Percentiles rank a stretch among this genome's conserved stretches.
Evolutionary conservation across 2,797 vertebrate species (phyloP).

Genomic region (Balearica regulorum): DNA sequence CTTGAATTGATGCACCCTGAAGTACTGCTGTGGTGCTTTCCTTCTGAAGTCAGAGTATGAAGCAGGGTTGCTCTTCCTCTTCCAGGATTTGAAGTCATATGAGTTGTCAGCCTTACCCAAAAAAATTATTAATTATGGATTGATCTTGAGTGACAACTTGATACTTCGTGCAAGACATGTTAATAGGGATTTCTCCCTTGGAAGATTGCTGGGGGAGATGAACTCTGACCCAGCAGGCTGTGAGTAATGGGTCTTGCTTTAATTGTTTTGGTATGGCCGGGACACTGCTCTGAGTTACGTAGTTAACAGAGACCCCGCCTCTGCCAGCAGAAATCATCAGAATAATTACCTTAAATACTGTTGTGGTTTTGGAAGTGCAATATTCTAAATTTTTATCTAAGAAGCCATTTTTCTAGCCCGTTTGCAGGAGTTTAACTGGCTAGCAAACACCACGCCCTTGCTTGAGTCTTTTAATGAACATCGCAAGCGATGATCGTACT

Average conservation of each 20-base stretch:
- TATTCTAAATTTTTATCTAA: background rate
- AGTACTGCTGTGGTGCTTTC: background rate
- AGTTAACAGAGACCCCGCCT: background rate
- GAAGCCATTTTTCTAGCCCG: background rate
- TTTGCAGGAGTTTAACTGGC: background rate
- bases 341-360: background rate
- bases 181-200: background rate
- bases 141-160: background rate
- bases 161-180: fast-evolving
- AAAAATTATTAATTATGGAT: background rate
- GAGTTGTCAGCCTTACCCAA: background rate
- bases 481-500: fast-evolving
- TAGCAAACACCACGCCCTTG: background rate
- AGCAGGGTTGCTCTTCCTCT: background rate
- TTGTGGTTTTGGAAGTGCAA: background rate
- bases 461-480: background rate
- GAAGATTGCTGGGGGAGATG: background rate
- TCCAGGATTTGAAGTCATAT: background rate
- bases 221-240: background rate
- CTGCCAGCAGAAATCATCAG: background rate
- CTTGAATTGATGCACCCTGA: background rate
- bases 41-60: background rate
- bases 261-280: background rate
- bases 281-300: background rate
- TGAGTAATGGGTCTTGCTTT: background rate